Evolutionary conservation across 2,888 invertebrate species (phyloP).

Genomic region (Tribolium freemani): DNA sequence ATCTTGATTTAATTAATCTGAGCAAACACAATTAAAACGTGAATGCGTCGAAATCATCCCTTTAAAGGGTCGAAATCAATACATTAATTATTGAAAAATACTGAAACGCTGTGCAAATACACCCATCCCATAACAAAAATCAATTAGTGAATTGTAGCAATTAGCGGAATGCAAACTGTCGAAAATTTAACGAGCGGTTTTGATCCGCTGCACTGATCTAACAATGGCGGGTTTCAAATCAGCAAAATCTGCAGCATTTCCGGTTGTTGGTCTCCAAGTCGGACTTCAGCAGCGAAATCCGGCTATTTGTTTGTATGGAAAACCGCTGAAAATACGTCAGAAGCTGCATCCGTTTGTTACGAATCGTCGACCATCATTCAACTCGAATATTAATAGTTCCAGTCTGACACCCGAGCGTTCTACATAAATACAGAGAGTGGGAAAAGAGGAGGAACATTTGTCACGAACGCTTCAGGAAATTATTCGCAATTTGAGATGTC

Average conservation of each 20-base stretch:
- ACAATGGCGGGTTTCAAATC: neutral
- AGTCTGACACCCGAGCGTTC: conserved; percentile 37
- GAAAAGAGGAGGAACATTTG: conserved; percentile 37
- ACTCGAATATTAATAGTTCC: conserved; percentile 41
- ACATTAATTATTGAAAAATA: conserved; percentile 41
- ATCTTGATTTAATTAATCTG: conserved; percentile 26
- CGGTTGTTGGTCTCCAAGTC: conserved; percentile 15
- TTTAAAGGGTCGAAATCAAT: conserved; percentile 3
- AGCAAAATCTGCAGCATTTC: conserved; percentile 6
- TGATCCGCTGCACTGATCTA: neutral
- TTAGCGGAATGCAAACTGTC: conserved; percentile 32
- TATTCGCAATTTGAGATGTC: conserved; percentile 21
- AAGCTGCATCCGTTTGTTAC: conserved; percentile 32
- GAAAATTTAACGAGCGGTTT: conserved; percentile 32
- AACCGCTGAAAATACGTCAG: conserved; percentile 31
- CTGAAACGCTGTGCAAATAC: conserved; percentile 21
- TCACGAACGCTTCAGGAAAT: conserved; percentile 35
- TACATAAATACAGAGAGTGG: conserved; percentile 33
- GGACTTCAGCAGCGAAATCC: neutral
- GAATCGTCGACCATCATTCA: conserved; percentile 39
- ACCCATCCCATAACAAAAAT: conserved; percentile 24
- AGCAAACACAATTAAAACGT: conserved; percentile 36
- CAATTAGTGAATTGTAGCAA: conserved; percentile 40
- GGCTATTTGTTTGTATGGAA: conserved; percentile 15
- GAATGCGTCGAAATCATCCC: conserved; percentile 14